Base-by-base conservation (phyloP, 2,113 vertebrate genomes). In the Myodes glareolus region DNA sequence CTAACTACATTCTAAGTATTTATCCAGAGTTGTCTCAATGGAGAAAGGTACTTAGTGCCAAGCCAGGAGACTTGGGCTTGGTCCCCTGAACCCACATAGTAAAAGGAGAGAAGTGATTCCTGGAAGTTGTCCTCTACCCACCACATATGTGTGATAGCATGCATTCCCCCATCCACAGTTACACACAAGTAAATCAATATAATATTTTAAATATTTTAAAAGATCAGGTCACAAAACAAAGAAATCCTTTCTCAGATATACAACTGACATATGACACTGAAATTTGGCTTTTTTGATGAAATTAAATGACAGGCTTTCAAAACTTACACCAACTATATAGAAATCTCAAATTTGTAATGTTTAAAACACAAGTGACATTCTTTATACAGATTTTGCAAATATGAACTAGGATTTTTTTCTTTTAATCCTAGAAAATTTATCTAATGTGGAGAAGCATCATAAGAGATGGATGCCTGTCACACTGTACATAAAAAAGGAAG, bases 371-470 rank as follows among this genome's bases (percentile, higher is more conserved):
- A 92, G 93, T 88, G 2, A 52, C 95, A 90, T 84, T 61, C 52
- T 92, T 92, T 75, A 75, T 0, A 61, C 7, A 77, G 7, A 90
- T 70, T 94, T 95, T 58, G 14, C 92, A 95, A 94, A 67, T 88
- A 72, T 82, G 89, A 98, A 95, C 91, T 63, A 82, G 31, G 89
- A 81, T 91, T 87, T 36, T 97, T 95, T 88, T 80, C 63, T 88
- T 95, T 96, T 16, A 63, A 39, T 89, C 52, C 67, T 58, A 27
- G 36, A 88, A 81, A 63, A 90, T 88, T 90, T 94, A 47, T 90
- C 58, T 97, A 94, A 94, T 33, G 58, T 45, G 7, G 77, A 95
- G 73, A 50, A 81, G 81, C 47, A 61, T 86, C 42, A 67, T 90
- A 68, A 88, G 61, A 82, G 58, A 58, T 5, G 19, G 58, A 58